phyloP scores from a whole-genome alignment of 2,797 vertebrate genomes.

The Brachyrhaphis roseni region DNA sequence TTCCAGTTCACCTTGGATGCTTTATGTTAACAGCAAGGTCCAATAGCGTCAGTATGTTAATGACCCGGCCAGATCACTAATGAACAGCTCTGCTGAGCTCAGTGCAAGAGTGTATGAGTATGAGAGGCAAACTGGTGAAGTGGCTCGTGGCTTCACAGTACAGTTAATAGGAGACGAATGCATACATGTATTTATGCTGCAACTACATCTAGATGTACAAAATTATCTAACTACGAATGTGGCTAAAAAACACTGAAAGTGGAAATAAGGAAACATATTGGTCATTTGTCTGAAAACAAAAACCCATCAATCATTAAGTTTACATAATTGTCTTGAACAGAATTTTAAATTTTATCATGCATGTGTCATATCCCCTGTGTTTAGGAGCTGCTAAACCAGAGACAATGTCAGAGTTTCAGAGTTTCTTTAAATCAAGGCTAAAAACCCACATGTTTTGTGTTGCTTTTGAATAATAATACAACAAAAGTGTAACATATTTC shows the following conservation, averaged over 20 bases:
- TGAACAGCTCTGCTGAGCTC: conserved; percentile 73
- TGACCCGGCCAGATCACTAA: conserved; percentile 70
- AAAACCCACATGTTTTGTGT: too few relatives aligned
- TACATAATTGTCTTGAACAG: not conserved
- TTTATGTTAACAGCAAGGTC: conserved; percentile 63
- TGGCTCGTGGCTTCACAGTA: conserved; percentile 7
- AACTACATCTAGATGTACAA: not conserved
- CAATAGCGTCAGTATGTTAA: conserved; percentile 73
- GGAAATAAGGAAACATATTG: not conserved
- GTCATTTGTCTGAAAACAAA: not conserved
- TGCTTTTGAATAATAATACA: too few relatives aligned
- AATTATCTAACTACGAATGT: not conserved
- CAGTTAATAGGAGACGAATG: conserved; percentile 4
- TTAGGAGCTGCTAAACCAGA: not conserved
- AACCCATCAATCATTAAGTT: not conserved
- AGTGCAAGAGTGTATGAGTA: conserved; percentile 40
- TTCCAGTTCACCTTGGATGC: conserved; percentile 72
- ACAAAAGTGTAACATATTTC: not conserved
- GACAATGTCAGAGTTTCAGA: not conserved
- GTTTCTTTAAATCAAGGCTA: too few relatives aligned
- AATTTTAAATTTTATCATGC: not conserved
- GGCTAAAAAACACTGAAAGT: not conserved
- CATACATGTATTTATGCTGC: not conserved
- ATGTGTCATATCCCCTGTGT: not conserved
- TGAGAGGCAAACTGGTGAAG: conserved; percentile 19